phyloP scores from a whole-genome alignment of 2,888 invertebrate species.

The Lasius platythorax region DNA sequence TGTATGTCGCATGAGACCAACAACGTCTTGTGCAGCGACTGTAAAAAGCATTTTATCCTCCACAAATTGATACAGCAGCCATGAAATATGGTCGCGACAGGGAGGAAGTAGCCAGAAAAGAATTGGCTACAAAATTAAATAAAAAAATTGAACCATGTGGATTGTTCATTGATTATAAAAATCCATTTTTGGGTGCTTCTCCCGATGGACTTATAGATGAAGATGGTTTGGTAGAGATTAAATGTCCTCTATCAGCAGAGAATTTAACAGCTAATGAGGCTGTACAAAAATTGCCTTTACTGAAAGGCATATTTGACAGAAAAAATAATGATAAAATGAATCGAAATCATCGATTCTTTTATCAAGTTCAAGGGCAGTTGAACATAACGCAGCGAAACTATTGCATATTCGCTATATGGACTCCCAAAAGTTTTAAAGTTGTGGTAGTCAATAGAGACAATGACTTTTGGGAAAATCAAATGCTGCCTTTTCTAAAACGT shows the following conservation, averaged over 20 bases:
- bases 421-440: neutral
- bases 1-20: neutral
- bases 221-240: neutral
- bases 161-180: conserved; percentile 61
- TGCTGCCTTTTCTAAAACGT: neutral
- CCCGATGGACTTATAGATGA: conserved; percentile 64
- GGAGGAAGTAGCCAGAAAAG: conserved; percentile 1
- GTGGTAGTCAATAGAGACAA: neutral
- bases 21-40: neutral
- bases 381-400: neutral
- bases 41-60: conserved; percentile 2
- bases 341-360: neutral
- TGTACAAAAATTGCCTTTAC: neutral
- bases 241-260: neutral
- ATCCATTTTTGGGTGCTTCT: conserved; percentile 60
- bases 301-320: neutral
- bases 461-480: neutral
- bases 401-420: neutral
- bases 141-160: conserved; percentile 41
- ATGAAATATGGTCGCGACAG: conserved; percentile 13
- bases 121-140: neutral
- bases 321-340: neutral
- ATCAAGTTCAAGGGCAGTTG: neutral
- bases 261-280: neutral
- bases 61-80: neutral